Evolutionary conservation across 2,797 vertebrate species (phyloP), one percentile per base, ranked within the genome.

Genomic region (Tinamus major): DNA sequence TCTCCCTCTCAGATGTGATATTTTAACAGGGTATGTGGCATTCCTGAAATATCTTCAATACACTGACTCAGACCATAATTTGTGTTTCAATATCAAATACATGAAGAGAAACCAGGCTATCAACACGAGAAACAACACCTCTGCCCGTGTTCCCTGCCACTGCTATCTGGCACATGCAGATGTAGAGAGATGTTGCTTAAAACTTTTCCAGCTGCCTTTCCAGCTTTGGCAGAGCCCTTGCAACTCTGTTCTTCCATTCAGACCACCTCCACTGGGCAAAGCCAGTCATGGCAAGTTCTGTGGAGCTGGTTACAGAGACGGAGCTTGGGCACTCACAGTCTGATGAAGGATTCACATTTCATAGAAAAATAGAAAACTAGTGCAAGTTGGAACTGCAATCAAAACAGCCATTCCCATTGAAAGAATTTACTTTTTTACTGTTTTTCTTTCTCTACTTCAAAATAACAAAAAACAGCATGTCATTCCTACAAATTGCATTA

Each of bases 91-190:
- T 56, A 23, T 26, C n/a, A 58, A 72, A 44, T 19, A 13, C 0
- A 0, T 49, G 48, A 75, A 63, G 8, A 8, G 1, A 2, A 35
- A 29, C 21, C 42, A 67, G 31, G 13, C 53, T 61, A 1, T 4
- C 39, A 6, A 29, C 42, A 65, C 39, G 15, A 48, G 58, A 44
- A 85, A 21, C 7, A 1, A 49, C 24, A 48, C 65, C 49, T 26
- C 58, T 41, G 39, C 12, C 35, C 33, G 37, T 19, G 61, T 42
- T 20, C 56, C n/a, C 51, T 37, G 59, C 44, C 31, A 75, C 71
- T 5, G 5, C 8, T 67, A 53, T 35, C 63, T 58, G 27, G 70
- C 77, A 8, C 58, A 51, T 4, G 39, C 13, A 21, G 39, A 70
- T 4, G 8, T 11, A 16, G 29, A 37, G 12, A 72, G 87, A 89